Base-by-base conservation (phyloP, 1,140 invertebrate species). In the Sogatella furcifera region DNA sequence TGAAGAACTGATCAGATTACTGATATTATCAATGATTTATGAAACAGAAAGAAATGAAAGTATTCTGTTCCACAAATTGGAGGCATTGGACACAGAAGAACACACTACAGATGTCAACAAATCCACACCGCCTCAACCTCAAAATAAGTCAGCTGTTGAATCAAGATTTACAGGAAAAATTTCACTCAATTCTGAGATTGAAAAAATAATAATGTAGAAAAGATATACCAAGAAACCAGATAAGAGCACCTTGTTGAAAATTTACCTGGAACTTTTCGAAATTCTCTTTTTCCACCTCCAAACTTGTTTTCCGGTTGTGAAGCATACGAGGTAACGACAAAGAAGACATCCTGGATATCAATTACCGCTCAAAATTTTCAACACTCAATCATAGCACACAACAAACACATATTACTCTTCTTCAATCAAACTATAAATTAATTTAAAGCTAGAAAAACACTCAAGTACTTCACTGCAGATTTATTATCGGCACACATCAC, bases 191-290 rank as follows among this genome's bases (percentile, higher is more conserved):
- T 13, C 17, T 17, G n/a, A 46, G 17, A 14, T 31, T 53, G 24
- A 28, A 28, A 28, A 6, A 28, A 28, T 6, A 28, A 28, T 1
- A 57, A 24, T 34, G 6, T 38, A 22, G 21, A 43, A 14, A 19
- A 24, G 53, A 55, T 22, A 28, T 56, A 13, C n/a, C 24, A 21
- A 34, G 6, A 34, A 14, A 55, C 5, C 41, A 62, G 63, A 58
- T 73, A 89, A 38, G 31, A 38, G 34, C 11, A 5, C 11, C 8
- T 38, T 38, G 34, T 8, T 10, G 11, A 38, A 1, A 38, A 1
- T 38, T 38, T 38, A 38, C 87, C 83, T 89, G 85, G 67, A 82
- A 82, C 72, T 88, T 88, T 72, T 86, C 84, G 68, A 88, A 88
- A 63, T 83, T 81, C 71, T 88, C 84, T 41, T 84, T 78, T 71